These are phyloP conservation scores for Subacronicta megacephala DNA, from an alignment of 2,888 invertebrate genomes.

Conservation along the genomic window DNA sequence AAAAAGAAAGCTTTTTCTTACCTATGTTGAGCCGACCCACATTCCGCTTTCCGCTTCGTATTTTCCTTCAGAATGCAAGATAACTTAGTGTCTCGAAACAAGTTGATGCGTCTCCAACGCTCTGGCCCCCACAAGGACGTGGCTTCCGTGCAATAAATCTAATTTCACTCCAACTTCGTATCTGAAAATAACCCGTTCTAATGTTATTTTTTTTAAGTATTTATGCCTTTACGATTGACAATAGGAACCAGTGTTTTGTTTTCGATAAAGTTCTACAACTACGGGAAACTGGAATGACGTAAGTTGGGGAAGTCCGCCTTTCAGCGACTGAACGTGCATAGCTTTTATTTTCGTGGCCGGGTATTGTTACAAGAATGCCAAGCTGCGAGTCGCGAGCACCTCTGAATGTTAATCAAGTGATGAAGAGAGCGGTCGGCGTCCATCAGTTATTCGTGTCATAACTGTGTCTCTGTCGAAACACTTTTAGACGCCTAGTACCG, in stretches of 20 bases:
- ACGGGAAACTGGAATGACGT: constrained; percentile 73
- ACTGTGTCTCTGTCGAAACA: constrained; percentile 75
- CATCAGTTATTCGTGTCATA: constrained; percentile 85
- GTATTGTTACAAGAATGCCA: constrained; percentile 84
- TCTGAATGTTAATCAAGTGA: constrained; percentile 85
- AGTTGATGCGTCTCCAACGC: constrained; percentile 59
- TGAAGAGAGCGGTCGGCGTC: constrained; percentile 77
- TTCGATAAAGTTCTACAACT: constrained; percentile 65
- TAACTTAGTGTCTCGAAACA: constrained; percentile 59
- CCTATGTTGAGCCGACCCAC: constrained; percentile 31
- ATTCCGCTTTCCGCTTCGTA: constrained; percentile 50
- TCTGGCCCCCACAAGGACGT: constrained; percentile 38
- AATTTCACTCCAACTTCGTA: constrained; percentile 62
- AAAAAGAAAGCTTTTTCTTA: constrained; percentile 36
- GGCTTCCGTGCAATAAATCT: constrained; percentile 61
- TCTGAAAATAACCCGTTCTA: constrained; percentile 59
- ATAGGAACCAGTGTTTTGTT: constrained; percentile 64
- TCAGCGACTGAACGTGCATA: constrained; percentile 82
- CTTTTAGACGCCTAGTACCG: constrained; percentile 63
- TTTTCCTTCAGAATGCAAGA: constrained; percentile 54
- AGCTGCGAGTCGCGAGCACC: constrained; percentile 76
- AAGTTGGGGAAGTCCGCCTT: constrained; percentile 80
- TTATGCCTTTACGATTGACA: constrained; percentile 43
- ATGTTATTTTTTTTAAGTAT: constrained; percentile 34
- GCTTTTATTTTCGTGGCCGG: constrained; percentile 85